Conservation (phyloP, 2,888 invertebrate species). For the Harpagoxenus sublaevis region DNA sequence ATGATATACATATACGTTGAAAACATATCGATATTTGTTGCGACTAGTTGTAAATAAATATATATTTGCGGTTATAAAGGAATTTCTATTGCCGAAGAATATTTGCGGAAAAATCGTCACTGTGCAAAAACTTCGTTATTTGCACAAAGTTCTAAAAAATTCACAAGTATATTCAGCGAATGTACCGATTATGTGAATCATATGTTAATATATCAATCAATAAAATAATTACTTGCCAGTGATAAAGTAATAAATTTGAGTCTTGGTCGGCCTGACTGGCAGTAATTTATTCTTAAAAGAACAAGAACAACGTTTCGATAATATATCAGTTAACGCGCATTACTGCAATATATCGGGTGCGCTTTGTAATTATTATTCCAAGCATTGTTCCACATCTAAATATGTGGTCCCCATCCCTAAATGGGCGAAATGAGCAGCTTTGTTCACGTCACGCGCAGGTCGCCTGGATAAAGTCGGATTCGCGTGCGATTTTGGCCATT, state of each 20-base stretch:
- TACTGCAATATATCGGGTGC: background rate
- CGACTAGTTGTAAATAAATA: background rate
- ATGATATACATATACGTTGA: background rate
- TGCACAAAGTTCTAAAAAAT: background rate
- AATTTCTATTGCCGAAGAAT: background rate
- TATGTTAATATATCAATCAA: background rate
- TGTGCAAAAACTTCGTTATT: background rate
- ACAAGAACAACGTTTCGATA: too few species aligned
- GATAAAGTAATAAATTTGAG: too few species aligned
- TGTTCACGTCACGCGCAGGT: constrained; percentile 88
- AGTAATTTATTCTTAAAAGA: too few species aligned
- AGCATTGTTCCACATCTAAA: background rate
- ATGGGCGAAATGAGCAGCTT: constrained; percentile 50
- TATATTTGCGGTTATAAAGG: constrained; percentile 9
- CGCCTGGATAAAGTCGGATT: constrained; percentile 97
- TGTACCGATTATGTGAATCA: background rate
- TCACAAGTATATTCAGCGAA: background rate
- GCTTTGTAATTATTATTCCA: background rate
- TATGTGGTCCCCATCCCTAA: too few species aligned
- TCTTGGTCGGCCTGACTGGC: too few species aligned
- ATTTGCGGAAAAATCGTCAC: background rate
- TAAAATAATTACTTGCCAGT: too few species aligned
- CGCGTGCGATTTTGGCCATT: constrained; percentile 95
- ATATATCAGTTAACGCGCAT: background rate
- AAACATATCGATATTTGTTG: constrained; percentile 8